A percentile compares a stretch with the other conserved stretches of the same genome.
These are phyloP conservation scores for Volucella inanis DNA, from an alignment of 2,888 invertebrate genomes.

Conservation along the genomic window DNA sequence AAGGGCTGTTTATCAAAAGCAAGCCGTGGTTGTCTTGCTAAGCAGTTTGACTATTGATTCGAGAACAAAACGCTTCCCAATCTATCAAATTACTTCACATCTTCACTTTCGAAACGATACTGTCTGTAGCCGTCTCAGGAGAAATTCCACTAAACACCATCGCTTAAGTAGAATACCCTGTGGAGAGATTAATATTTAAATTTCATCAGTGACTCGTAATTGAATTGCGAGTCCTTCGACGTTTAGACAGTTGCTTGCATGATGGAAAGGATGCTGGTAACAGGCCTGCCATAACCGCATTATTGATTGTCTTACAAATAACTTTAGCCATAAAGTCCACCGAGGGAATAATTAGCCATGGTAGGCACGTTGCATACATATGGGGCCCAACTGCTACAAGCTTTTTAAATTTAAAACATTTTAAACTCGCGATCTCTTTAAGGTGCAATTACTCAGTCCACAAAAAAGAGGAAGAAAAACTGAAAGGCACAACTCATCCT, in stretches of 20 bases:
- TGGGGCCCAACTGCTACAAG: not conserved
- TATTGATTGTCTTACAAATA: constrained; percentile 59
- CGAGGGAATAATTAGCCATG: constrained; percentile 53
- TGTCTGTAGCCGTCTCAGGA: constrained; percentile 35
- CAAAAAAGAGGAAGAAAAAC: not conserved
- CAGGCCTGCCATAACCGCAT: constrained; percentile 30
- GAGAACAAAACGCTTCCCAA: not conserved
- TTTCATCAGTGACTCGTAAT: constrained; percentile 61
- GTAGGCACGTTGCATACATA: constrained; percentile 17
- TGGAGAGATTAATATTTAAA: constrained; percentile 62
- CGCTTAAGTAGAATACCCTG: constrained; percentile 45
- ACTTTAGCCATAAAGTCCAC: constrained; percentile 40
- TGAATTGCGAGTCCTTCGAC: constrained; percentile 49
- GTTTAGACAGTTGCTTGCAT: constrained; percentile 43
- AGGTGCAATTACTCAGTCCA: constrained; percentile 32
- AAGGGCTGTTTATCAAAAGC: no score
- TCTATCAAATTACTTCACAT: not conserved
- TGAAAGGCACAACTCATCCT: constrained; percentile 36
- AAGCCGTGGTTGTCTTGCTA: no score
- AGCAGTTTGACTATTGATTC: no score
- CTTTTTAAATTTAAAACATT: constrained; percentile 25
- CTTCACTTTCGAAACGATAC: constrained; percentile 2
- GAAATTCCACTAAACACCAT: constrained; percentile 50
- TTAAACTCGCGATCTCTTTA: constrained; percentile 38
- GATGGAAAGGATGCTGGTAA: not conserved